Conservation (phyloP, 2,797 vertebrate genomes). For the Florisuga fusca region DNA sequence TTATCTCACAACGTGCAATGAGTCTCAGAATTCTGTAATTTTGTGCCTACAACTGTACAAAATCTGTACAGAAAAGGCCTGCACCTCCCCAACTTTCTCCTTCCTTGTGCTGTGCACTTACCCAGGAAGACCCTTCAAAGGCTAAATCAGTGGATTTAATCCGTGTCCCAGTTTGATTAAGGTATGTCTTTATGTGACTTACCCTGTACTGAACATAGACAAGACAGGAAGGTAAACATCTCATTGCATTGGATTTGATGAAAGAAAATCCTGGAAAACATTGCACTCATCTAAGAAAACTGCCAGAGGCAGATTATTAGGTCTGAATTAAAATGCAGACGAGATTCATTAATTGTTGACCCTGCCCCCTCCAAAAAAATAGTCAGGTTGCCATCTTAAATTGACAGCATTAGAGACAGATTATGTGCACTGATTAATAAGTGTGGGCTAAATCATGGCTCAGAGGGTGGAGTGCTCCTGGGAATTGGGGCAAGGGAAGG, state of each 20-base stretch:
- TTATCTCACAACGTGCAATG: neutral
- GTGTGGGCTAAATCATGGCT: conserved; percentile 56
- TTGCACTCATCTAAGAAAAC: conserved; percentile 65
- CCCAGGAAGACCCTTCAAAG: neutral
- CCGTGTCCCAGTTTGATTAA: neutral
- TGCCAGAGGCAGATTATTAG: conserved; percentile 81
- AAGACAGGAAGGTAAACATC: conserved; percentile 65
- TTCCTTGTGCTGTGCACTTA: neutral
- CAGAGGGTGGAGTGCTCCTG: neutral
- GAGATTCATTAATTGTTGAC: conserved; percentile 84
- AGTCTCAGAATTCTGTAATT: neutral
- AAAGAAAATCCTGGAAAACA: conserved; percentile 68
- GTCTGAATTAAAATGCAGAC: conserved; percentile 82
- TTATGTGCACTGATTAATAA: conserved; percentile 82
- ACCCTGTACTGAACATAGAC: neutral
- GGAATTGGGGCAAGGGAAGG: neutral
- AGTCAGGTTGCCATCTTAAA: conserved; percentile 80
- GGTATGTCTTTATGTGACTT: conserved; percentile 16
- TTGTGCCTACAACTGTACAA: neutral
- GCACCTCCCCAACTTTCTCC: neutral
- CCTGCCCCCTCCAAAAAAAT: conserved; percentile 78
- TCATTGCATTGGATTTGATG: conserved; percentile 61
- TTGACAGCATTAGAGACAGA: conserved; percentile 82
- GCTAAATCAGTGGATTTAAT: neutral
- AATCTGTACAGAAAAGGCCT: neutral